Base-by-base conservation (phyloP, 2,113 vertebrate species). In the Pelusios castaneus region DNA sequence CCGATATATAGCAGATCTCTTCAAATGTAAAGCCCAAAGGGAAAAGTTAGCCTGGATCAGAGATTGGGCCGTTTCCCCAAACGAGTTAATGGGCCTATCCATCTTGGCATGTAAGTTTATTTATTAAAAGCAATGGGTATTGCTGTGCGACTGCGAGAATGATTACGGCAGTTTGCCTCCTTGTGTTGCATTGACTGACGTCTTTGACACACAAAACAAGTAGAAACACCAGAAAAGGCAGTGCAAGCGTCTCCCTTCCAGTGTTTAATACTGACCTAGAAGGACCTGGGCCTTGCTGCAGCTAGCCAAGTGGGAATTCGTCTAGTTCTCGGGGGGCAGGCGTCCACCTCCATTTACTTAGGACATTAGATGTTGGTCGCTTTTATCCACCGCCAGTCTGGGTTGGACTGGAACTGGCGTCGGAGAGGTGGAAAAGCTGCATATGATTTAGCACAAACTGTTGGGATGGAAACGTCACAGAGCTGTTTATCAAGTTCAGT, bases 11-110 rank as follows among this genome's bases (percentile, higher is more conserved):
- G 22, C 4, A 4, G 31, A 10, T 47, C 24, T 45, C 24, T 34
- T 51, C 78, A 43, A 43, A 93, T 54, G 19, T 10, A n/a, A 51
- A 76, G 58, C 6, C 1, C 34, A 19, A 34, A 47, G 29, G 1
- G 27, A 10, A 38, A 70, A 45, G 47, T 49, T 12, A 2, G 5
- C 6, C 43, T 7, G 2, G 11, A 3, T 0, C 73, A 41, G 13
- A 10, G 22, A 80, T 47, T 2, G 10, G 51, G 4, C 0, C 0
- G 0, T 22, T 63, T 83, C 14, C n/a, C 73, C 31, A 76, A 55
- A 56, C 2, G 22, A 67, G 34, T 0, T 19, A 49, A 8, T 45
- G 73, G 24, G 41, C 41, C 41, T 75, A 27, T 45, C 24, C 41
- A 43, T 38, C 38, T 43, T 75, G 8, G 12, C 41, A 19, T 70